Conservation (phyloP, 2,797 vertebrate species). For the Heteromormyrus szaboi region DNA sequence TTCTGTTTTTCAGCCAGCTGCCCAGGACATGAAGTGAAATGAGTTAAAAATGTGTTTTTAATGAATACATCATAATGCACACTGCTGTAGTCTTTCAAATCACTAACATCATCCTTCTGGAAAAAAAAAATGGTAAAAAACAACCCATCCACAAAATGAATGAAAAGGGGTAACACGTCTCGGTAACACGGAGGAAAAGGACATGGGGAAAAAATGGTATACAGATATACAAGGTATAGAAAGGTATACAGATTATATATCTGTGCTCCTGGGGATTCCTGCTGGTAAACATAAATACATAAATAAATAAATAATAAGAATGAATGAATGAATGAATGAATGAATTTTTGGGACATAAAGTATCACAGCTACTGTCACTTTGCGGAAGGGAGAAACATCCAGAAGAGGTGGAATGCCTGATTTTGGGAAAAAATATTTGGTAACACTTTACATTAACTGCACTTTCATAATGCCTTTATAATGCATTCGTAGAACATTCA, state of each 20-base stretch:
- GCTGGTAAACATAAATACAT: background rate
- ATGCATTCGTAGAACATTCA: background rate
- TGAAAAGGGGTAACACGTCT: background rate
- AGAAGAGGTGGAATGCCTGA: background rate
- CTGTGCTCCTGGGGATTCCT: background rate
- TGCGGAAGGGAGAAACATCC: background rate
- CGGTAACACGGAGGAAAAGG: background rate
- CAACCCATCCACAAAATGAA: background rate
- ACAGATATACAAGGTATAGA: background rate
- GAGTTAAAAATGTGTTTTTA: slow-evolving; percentile 61
- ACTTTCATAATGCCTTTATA: background rate
- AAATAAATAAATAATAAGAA: no score
- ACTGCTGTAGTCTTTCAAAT: slow-evolving; percentile 48
- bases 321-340: background rate
- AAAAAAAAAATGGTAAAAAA: slow-evolving; percentile 41
- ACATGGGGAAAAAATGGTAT: background rate
- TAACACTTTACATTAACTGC: background rate
- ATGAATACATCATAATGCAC: slow-evolving; percentile 58
- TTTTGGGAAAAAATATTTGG: background rate
- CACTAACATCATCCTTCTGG: slow-evolving; percentile 52
- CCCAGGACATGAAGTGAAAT: slow-evolving; percentile 54
- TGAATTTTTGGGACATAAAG: background rate
- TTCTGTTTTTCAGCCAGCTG: slow-evolving; percentile 47
- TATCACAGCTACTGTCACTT: background rate
- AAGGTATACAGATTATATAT: background rate